Percentiles rank a stretch among this genome's conserved stretches.
Conservation (phyloP, 2,113 vertebrate genomes). For the Gavialis gangeticus region DNA sequence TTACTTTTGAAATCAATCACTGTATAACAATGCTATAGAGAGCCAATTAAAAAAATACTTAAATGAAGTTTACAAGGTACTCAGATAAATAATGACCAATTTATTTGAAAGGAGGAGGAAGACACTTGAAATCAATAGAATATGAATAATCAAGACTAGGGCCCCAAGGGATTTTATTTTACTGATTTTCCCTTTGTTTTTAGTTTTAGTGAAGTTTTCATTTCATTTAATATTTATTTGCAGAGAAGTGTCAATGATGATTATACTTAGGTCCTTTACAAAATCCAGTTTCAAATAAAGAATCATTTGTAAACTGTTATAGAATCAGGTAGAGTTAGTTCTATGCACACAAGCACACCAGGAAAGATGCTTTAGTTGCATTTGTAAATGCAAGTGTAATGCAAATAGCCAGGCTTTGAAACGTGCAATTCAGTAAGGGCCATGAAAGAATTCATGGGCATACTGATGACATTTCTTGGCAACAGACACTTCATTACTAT, state of each 20-base stretch:
- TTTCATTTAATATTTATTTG: neutral
- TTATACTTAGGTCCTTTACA: neutral
- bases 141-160: neutral
- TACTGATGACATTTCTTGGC: neutral
- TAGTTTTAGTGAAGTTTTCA: too few species aligned
- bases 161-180: too few species aligned
- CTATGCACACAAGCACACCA: neutral
- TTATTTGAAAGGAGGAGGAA: slow-evolving; percentile 23
- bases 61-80: slow-evolving; percentile 21
- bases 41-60: neutral
- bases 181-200: too few species aligned
- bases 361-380: neutral
- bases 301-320: neutral
- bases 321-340: neutral
- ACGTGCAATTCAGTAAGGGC: neutral
- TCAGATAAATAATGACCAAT: slow-evolving; percentile 25
- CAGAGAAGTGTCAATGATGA: neutral
- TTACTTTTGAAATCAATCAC: neutral
- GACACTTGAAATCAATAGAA: slow-evolving; percentile 34
- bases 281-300: neutral
- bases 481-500: neutral
- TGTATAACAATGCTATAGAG: neutral
- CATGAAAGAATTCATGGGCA: too few species aligned
- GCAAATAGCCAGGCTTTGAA: neutral
- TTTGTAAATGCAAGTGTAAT: neutral